These are phyloP conservation scores for Leptinotarsa rubiginosa DNA, from an alignment of 2,888 invertebrate genomes.

Conservation along the genomic window DNA sequence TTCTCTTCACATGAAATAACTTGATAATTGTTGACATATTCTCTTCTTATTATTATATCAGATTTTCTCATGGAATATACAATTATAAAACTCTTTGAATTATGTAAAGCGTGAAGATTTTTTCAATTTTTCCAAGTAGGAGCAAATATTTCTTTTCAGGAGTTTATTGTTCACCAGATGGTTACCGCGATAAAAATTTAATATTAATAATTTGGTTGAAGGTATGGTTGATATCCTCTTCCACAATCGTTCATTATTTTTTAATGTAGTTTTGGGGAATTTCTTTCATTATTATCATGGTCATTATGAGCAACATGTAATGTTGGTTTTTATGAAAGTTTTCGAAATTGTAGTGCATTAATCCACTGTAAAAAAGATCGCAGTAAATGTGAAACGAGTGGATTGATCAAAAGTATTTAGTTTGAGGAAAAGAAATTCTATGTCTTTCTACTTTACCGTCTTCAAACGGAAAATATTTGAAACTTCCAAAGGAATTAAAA, in stretches of 20 bases:
- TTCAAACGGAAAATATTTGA: too few relatives aligned
- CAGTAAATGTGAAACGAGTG: not conserved
- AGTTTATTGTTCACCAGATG: not conserved
- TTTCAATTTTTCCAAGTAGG: not conserved
- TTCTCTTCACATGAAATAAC: conserved; percentile 15
- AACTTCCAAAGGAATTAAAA: too few relatives aligned
- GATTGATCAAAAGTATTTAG: too few relatives aligned
- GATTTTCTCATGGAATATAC: not conserved
- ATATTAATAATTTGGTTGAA: not conserved
- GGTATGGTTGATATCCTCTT: not conserved
- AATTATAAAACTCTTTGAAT: conserved; percentile 15
- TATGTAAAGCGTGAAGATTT: conserved; percentile 7
- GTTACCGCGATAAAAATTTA: not conserved
- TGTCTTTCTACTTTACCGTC: too few relatives aligned
- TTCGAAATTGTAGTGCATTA: too few relatives aligned
- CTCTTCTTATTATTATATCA: not conserved
- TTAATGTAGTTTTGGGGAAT: not conserved
- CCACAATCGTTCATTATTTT: not conserved
- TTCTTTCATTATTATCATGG: not conserved
- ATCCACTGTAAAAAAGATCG: not conserved
- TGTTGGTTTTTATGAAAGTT: too few relatives aligned
- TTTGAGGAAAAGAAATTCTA: too few relatives aligned
- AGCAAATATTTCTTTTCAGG: not conserved
- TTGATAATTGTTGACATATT: not conserved
- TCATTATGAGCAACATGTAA: not conserved